Base-by-base conservation (phyloP, 1,140 invertebrate species). In the Theocolax elegans region DNA sequence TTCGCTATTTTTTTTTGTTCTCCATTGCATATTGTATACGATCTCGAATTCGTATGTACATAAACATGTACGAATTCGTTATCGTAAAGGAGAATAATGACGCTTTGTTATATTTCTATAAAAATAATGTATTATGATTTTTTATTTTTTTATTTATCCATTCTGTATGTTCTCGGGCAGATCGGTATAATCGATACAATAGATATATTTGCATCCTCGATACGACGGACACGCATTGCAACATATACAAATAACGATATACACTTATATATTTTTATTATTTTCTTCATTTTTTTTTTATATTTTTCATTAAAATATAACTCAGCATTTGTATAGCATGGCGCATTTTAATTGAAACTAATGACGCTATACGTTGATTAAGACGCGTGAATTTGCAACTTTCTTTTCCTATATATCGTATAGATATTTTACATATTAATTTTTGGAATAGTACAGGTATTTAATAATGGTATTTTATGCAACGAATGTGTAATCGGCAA, bases 61-160 rank as follows among this genome's bases (percentile, higher is more conserved):
- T n/a, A n/a, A n/a, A n/a, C n/a, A n/a, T n/a, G n/a, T 56, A n/a
- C 17, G 44, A 56, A 46, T 65, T 54, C n/a, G 10, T 25, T 6
- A 19, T 65, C 38, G 17, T 3, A 58, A 10, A 38, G 27, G 48
- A 25, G n/a, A 10, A 35, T 46, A 25, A 48, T 1, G 46, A 56
- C n/a, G n/a, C n/a, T n/a, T n/a, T n/a, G n/a, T n/a, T n/a, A n/a
- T n/a, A n/a, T n/a, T 46, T 53, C 17, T 21, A 3, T 49, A 9
- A 23, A 21, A 48, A 60, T 40, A 9, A 46, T 60, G 21, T 46
- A n/a, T 42, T 42, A 15, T 42, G 40, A 31, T 44, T 69, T 71
- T 63, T 73, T 71, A 62, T 63, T 79, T 76, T 35, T 78, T 79
- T 80, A 75, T 78, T 81, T 81, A 82, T 83, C 82, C 82, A 82